Base-by-base conservation (phyloP, 2,888 invertebrate species). In the Latrodectus elegans region DNA sequence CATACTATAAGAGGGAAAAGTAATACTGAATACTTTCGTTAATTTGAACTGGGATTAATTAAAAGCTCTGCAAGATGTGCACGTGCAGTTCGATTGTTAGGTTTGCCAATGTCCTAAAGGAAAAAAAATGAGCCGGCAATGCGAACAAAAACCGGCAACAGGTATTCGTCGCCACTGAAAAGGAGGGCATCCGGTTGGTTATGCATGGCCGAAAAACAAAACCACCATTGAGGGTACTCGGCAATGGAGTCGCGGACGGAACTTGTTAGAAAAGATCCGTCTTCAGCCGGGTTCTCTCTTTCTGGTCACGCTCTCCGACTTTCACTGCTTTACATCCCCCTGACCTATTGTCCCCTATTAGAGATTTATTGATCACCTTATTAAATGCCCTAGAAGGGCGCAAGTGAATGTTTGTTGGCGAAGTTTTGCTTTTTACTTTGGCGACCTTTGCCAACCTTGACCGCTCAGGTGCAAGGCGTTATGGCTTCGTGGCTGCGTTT, bases 141-240 rank as follows among this genome's bases (percentile, higher is more conserved):
- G 65, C 11, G 4, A 65, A 76, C 71, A 80, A 80, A 72, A 52
- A 51, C 52, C 38, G 14, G 64, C 17, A 60, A 64, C 26, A 67
- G 17, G 51, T 67, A 67, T 65, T 15, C 17, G 15, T 53, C 51
- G 51, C 51, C 38, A 49, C 64, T 79, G 70, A 67, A n/a, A 55
- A 52, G 51, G 72, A 11, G 53, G 26, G 49, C 67, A 81, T 74
- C 81, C 81, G 73, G 81, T 74, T 81, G 73, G 81, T 74, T 74
- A 65, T 81, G 81, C 81, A 74, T 81, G 65, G 70, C 53, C 14
- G 67, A 52, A 38, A 64, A 26, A 72, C 80, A 72, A 80, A 80
- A 80, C 80, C 17, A 17, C 73, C 15, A 71, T 10, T 6, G 38
- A 6, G 71, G n/a, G 14, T 15, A 49, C 38, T 49, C 6, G 74